Base-by-base conservation (phyloP, 2,797 vertebrate genomes). In the Ispidina picta region DNA sequence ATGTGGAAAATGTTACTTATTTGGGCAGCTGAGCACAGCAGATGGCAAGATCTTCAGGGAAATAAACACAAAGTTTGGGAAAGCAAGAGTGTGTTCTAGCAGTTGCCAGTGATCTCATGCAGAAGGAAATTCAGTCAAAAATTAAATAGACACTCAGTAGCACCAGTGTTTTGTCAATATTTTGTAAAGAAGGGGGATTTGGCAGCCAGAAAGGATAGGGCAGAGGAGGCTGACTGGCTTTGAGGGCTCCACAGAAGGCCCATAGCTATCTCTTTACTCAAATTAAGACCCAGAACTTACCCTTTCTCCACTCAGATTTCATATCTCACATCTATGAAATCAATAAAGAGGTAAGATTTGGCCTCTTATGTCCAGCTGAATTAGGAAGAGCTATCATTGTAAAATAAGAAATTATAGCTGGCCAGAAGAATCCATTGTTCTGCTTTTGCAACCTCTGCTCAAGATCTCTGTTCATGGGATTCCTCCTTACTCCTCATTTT, bases 131-230 rank as follows among this genome's bases (percentile, higher is more conserved):
- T 83, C 81, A 81, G 86, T 92, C 90, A 96, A 85, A 96, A 94
- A 96, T 93, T 90, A 96, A 94, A 78, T 82, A 96, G 94, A 95
- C 82, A 86, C 72, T 95, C 87, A 93, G 83, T 81, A 97, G 88
- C 92, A 95, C 94, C 93, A 92, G 78, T 96, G 83, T 96, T 97
- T 97, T 96, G 95, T 97, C 96, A 96, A 95, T 91, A 89, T 79
- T 91, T 93, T 87, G 80, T 89, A 78, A 76, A 92, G 83, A 92
- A 83, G 3, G 26, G 78, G 64, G 79, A 86, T 62, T 95, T 94
- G 95, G 95, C 93, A 96, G 83, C 60, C 78, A 68, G 55, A 92
- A 78, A 88, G 70, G 68, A 83, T 56, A 83, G 96, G 85, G 71
- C 81, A 88, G 92, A 90, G 94, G 76, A 97, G 87, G 68, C 77